Percentiles rank a stretch among this genome's conserved stretches.
Conservation (phyloP, 1,140 invertebrate species). For the Leptopilina clavipes region DNA sequence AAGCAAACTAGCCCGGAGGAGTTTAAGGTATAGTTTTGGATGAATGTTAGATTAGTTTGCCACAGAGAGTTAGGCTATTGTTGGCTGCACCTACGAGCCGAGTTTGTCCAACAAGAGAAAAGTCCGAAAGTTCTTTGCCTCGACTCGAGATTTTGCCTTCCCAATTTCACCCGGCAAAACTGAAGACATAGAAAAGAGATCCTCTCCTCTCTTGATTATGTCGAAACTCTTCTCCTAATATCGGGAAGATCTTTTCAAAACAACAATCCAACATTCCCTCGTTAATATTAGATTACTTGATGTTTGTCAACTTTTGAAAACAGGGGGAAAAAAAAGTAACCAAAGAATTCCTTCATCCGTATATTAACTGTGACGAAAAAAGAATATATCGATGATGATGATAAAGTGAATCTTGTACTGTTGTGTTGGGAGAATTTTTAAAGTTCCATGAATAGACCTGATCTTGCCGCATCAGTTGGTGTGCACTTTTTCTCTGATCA, state of each 20-base stretch:
- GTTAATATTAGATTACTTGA: no score
- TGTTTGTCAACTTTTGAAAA: no score
- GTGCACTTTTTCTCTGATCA: constrained; percentile 55
- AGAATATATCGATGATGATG: no score
- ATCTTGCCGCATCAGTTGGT: constrained; percentile 36
- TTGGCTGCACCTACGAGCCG: constrained; percentile 64
- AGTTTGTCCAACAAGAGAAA: constrained; percentile 64
- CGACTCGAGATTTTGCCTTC: not conserved
- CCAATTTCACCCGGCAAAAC: not conserved
- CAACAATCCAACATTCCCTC: no score
- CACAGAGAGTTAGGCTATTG: constrained; percentile 66
- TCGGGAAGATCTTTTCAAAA: no score
- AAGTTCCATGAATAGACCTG: constrained; percentile 17
- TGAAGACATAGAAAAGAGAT: no score
- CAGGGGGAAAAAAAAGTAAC: no score
- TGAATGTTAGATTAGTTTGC: constrained; percentile 71
- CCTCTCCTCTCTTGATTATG: no score
- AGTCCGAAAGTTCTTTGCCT: constrained; percentile 62
- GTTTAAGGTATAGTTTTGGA: constrained; percentile 53
- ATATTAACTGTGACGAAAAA: no score
- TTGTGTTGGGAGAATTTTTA: not conserved
- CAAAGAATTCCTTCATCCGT: no score
- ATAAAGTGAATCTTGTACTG: not conserved
- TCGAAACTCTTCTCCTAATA: no score
- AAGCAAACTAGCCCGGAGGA: constrained; percentile 2